phyloP scores from a whole-genome alignment of 1,140 invertebrate species.

The Oscheius sp. region DNA sequence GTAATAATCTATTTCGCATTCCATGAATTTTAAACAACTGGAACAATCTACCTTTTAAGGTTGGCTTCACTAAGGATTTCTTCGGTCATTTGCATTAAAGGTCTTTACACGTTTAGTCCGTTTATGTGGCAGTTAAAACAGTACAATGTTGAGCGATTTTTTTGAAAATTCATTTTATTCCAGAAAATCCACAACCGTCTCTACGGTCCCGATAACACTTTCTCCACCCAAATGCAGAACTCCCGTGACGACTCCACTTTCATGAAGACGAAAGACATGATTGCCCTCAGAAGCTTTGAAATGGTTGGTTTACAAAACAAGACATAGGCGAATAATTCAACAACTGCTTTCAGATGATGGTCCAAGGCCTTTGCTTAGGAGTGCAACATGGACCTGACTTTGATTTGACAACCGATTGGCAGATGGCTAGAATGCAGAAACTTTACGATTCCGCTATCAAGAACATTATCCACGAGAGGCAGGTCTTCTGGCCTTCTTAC shows the following conservation, averaged over 20 bases:
- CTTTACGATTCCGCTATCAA: background rate
- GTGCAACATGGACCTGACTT: background rate
- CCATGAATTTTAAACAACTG: too few relatives aligned
- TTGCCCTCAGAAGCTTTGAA: background rate
- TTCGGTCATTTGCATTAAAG: too few relatives aligned
- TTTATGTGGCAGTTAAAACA: too few relatives aligned
- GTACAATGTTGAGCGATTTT: too few relatives aligned
- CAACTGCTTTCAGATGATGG: conserved; percentile 8
- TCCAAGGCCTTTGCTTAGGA: background rate
- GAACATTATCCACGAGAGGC: background rate
- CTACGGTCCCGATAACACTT: background rate
- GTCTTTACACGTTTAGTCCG: too few relatives aligned
- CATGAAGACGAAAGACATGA: background rate
- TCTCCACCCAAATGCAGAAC: background rate
- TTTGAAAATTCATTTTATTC: too few relatives aligned
- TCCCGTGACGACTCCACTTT: background rate
- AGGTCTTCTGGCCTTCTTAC: too few relatives aligned
- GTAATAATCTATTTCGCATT: too few relatives aligned
- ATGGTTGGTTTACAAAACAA: too few relatives aligned
- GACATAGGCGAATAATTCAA: too few relatives aligned
- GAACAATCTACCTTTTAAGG: too few relatives aligned
- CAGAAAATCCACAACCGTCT: conserved; percentile 3
- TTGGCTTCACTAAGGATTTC: too few relatives aligned
- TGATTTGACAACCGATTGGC: background rate
- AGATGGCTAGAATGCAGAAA: background rate